These are phyloP conservation scores for Felis catus DNA, from an alignment of 2,113 vertebrate species.

Conservation along the genomic window DNA sequence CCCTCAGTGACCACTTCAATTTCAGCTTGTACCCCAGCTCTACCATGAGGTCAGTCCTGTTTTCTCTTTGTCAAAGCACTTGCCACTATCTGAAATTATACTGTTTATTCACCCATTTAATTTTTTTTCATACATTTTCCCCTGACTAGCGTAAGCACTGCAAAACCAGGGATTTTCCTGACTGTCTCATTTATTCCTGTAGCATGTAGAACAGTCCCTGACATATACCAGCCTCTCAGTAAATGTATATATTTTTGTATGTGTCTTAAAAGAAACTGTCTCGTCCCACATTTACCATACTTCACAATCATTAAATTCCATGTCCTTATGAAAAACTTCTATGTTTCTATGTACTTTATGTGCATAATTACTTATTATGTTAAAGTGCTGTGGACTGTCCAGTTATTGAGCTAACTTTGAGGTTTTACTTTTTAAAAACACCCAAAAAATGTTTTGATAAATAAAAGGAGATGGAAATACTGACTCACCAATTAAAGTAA, in stretches of 20 bases:
- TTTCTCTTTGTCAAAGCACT: background rate
- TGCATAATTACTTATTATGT: background rate
- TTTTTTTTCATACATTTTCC: background rate
- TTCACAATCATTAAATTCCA: background rate
- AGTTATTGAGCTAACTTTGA: conserved; percentile 16
- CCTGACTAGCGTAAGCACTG: background rate
- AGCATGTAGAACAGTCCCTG: background rate
- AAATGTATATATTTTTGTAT: background rate
- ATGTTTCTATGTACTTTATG: background rate
- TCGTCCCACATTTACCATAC: background rate
- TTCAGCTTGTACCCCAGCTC: background rate
- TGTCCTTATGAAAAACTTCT: background rate
- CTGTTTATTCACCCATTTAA: background rate
- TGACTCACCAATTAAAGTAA: conserved; percentile 37
- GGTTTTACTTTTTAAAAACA: background rate
- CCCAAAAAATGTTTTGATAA: conserved; percentile 3
- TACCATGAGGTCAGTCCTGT: background rate
- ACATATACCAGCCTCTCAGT: background rate
- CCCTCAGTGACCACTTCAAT: background rate
- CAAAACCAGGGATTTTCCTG: background rate
- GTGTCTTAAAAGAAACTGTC: background rate
- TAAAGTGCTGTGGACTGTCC: background rate
- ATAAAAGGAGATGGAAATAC: background rate
- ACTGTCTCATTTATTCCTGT: background rate
- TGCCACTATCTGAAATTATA: background rate